Evolutionary conservation across 2,113 vertebrate genomes (phyloP).

Genomic region (Tachuris rubrigastra): DNA sequence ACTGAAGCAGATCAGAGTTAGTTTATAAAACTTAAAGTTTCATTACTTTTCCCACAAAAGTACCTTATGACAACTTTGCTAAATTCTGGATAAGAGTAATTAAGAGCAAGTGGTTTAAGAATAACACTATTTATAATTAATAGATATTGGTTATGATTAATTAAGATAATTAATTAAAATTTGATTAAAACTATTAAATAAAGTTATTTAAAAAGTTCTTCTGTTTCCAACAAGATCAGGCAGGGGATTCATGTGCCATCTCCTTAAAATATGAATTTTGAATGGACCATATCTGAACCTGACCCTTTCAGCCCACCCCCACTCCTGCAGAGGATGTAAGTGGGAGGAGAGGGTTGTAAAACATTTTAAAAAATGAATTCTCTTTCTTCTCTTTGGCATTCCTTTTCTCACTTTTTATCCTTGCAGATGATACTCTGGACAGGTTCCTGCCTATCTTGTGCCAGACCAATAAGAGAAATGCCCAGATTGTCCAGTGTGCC

Average conservation of each 20-base stretch:
- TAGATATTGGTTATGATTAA: too few relatives aligned
- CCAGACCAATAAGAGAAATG: not conserved
- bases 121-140: too few relatives aligned
- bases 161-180: too few relatives aligned
- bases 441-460: not conserved
- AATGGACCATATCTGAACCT: not conserved
- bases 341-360: not conserved
- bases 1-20: too few relatives aligned
- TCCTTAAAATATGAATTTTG: not conserved
- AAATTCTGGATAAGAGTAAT: too few relatives aligned
- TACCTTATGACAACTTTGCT: too few relatives aligned
- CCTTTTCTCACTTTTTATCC: not conserved
- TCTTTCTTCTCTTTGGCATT: not conserved
- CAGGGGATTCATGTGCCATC: not conserved
- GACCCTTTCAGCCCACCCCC: not conserved
- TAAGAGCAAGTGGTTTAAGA: too few relatives aligned
- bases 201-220: too few relatives aligned
- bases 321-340: not conserved
- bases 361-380: not conserved
- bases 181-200: too few relatives aligned
- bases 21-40: too few relatives aligned
- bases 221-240: not conserved
- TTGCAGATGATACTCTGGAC: not conserved
- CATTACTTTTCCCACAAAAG: too few relatives aligned
- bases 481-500: not conserved